A percentile compares a stretch with the other conserved stretches of the same genome.
These are phyloP conservation scores for Hyposoter dolosus DNA, from an alignment of 2,888 invertebrate genomes.

Conservation along the genomic window DNA sequence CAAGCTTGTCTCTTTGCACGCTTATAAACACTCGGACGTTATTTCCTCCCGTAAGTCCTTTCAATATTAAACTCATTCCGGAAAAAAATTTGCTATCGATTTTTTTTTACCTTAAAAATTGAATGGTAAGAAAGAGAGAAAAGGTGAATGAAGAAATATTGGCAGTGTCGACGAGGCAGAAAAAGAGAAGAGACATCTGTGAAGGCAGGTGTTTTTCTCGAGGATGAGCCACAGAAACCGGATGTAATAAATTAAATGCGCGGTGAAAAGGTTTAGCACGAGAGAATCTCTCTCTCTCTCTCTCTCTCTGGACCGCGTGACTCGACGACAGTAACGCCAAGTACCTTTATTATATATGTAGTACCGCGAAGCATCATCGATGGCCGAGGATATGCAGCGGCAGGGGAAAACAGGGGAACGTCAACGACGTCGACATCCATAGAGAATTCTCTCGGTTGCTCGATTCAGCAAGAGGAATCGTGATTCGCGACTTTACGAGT, in stretches of 20 bases:
- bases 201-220: slow-evolving; percentile 74
- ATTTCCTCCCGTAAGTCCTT: too few species aligned
- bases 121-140: not conserved
- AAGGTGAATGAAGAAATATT: not conserved
- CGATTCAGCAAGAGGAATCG: slow-evolving; percentile 64
- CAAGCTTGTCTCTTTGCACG: too few species aligned
- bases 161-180: not conserved
- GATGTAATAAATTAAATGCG: slow-evolving; percentile 78
- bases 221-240: slow-evolving; percentile 72
- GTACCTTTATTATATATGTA: slow-evolving; percentile 52
- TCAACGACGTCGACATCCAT: slow-evolving; percentile 42
- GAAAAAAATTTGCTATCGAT: too few species aligned
- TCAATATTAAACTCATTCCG: too few species aligned
- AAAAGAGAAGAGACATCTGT: not conserved
- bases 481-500: slow-evolving; percentile 73
- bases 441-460: slow-evolving; percentile 43
- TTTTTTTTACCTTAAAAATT: not conserved
- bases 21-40: too few species aligned
- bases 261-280: slow-evolving; percentile 73
- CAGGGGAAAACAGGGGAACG: slow-evolving; percentile 13
- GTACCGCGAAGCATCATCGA: slow-evolving; percentile 52
- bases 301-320: slow-evolving; percentile 70
- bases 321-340: slow-evolving; percentile 75
- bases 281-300: slow-evolving; percentile 61
- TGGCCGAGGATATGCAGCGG: slow-evolving; percentile 17